These are phyloP conservation scores for Tupaia chinensis DNA, from an alignment of 2,113 vertebrate species.

Conservation along the genomic window DNA sequence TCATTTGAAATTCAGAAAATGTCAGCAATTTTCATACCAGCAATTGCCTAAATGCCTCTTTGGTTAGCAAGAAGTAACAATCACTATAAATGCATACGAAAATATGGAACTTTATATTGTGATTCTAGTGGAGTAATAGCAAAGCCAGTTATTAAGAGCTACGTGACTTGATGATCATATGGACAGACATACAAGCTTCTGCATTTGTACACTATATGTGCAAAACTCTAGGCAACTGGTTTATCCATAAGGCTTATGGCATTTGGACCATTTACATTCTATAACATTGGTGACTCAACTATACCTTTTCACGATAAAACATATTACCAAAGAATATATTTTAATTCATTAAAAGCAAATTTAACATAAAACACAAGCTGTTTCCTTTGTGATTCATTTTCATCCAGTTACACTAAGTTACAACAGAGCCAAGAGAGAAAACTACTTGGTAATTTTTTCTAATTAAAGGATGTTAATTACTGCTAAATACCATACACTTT, in stretches of 20 bases:
- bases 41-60: constrained; percentile 82
- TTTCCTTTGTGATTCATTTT: constrained; percentile 89
- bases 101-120: constrained; percentile 73
- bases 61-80: constrained; percentile 75
- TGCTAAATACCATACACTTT: constrained; percentile 88
- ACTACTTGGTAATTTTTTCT: constrained; percentile 87
- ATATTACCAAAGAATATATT: constrained; percentile 85
- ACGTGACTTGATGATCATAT: constrained; percentile 1
- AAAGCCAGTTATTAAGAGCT: constrained; percentile 60
- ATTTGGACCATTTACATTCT: constrained; percentile 72
- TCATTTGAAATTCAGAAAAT: constrained; percentile 89
- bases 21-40: constrained; percentile 86
- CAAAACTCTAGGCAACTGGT: constrained; percentile 9
- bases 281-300: constrained; percentile 78
- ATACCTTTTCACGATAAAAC: constrained; percentile 83
- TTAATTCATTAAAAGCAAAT: constrained; percentile 88
- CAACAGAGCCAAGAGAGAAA: constrained; percentile 88
- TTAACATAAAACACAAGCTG: constrained; percentile 89
- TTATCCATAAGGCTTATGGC: constrained; percentile 50
- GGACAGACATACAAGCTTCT: constrained; percentile 68
- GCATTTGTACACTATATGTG: constrained; percentile 30
- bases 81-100: constrained; percentile 79
- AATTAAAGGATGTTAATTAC: constrained; percentile 90
- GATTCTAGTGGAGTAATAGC: constrained; percentile 66
- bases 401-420: constrained; percentile 89